Conservation (phyloP, 1,140 invertebrate genomes). For the Eriocheir sinensis region DNA sequence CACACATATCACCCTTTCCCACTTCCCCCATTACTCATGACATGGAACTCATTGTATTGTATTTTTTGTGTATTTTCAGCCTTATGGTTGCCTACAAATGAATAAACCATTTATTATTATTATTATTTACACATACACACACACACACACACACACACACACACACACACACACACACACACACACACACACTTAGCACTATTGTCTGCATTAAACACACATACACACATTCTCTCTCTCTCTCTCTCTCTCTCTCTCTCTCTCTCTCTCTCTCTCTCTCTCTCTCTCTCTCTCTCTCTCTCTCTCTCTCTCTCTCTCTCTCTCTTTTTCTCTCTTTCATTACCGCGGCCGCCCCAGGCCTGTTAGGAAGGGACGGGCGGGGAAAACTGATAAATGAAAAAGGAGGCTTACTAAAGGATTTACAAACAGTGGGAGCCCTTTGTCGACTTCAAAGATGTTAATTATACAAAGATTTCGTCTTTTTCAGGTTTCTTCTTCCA, state of each 20-base stretch:
- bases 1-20: too few relatives aligned
- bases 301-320: conserved; percentile 27
- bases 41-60: too few relatives aligned
- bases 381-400: not conserved
- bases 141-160: too few relatives aligned
- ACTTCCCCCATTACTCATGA: too few relatives aligned
- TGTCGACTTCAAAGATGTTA: conserved; percentile 2
- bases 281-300: not conserved
- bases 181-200: too few relatives aligned
- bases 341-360: not conserved
- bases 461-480: conserved; percentile 13
- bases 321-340: not conserved
- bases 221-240: not conserved
- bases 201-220: too few relatives aligned
- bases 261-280: conserved; percentile 29
- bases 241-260: not conserved
- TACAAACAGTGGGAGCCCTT: not conserved
- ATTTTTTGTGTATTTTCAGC: too few relatives aligned
- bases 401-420: not conserved
- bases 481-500: not conserved
- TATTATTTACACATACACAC: too few relatives aligned
- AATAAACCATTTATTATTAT: too few relatives aligned
- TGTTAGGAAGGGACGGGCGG: not conserved
- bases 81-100: too few relatives aligned
- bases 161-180: too few relatives aligned